Evolutionary conservation across 1,140 invertebrate species (phyloP), one percentile per base, ranked within the genome.

Genomic region (Helicoverpa zea): DNA sequence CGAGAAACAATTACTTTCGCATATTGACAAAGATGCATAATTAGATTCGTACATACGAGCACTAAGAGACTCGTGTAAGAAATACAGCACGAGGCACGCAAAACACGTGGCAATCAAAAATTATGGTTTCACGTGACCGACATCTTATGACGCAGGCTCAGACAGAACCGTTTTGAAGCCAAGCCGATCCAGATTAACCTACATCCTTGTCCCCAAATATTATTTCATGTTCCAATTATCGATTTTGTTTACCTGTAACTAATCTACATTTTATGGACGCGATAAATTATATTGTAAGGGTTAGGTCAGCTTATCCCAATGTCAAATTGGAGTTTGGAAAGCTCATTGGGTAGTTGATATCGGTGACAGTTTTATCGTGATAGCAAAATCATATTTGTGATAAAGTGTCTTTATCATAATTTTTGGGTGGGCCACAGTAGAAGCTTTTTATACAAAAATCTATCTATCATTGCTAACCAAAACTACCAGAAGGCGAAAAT

Each of bases 241-340:
- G 68, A 72, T 59, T 58, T 74, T 5, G n/a, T 74, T 59, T 47
- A 16, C 23, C 12, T 58, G 9, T 49, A 43, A 9, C 5, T 9
- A 59, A 74, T 56, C 10, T 47, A 12, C 12, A 59, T 74, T 59
- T 59, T 43, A 59, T 74, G 30, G 14, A 30, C 4, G 18, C n/a
- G 30, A 59, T 12, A 58, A 18, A 61, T 75, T 51, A 61, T 47
- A 35, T 75, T 63, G 63, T 14, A 76, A 51, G 74, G 58, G 74
- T 63, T 51, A 23, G 23, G 43, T 0, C 35, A 43, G 35, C 18
- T 76, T 61, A 63, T 76, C 56, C 58, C 47, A 63, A 30, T n/a
- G 0, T 29, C 16, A 76, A 76, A 63, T 51, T 63, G 12, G 43
- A 63, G 23, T 76, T 63, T 18, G 70, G 56, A 73, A 13, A 3